Base-by-base conservation (phyloP, 2,113 vertebrate species). In the Serilophus lunatus region DNA sequence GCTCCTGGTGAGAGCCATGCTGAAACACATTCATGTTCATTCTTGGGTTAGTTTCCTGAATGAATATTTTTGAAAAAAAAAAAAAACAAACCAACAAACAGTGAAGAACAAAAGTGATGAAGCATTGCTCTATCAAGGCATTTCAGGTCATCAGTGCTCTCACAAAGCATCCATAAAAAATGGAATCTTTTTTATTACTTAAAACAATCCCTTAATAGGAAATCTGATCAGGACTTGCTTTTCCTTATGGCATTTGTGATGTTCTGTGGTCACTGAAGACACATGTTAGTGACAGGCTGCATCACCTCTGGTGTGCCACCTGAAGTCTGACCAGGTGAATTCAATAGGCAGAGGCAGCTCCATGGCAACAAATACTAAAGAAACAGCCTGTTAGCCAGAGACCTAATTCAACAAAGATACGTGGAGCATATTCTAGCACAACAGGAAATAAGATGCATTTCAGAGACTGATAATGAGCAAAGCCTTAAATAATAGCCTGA, bases 301-400 rank as follows among this genome's bases (percentile, higher is more conserved):
- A 64, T 60, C 45, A 64, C 59, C 53, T 82, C 75, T 86, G 26
- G 31, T 54, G 76, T 74, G 77, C 50, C 74, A 50, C 28, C 65
- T 12, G 7, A 91, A 79, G 40, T 49, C 35, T 10, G 10, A 56
- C 74, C 94, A 91, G 81, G 91, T 95, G 83, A 91, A 88, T 90
- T 86, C 91, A 82, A 77, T 16, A 71, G 91, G 81, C 85, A 95
- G 86, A 86, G 53, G 45, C 71, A 93, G 93, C 79, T 92, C 96
- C 96, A 94, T 96, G 85, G 94, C 90, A 97, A 95, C 95, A 88
- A 81, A 63, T 54, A 26, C 76, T 45, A 38, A 65, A 90, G 71
- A n/a, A 90, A 63, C 80, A 88, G 79, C 51, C 77, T 93, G 60
- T 31, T 88, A 91, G 82, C 72, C 50, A 35, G 64, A 93, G 94